A percentile compares a stretch with the other conserved stretches of the same genome.
Conservation (phyloP, 2,888 invertebrate genomes). For the Hypselothyrea guttata region DNA sequence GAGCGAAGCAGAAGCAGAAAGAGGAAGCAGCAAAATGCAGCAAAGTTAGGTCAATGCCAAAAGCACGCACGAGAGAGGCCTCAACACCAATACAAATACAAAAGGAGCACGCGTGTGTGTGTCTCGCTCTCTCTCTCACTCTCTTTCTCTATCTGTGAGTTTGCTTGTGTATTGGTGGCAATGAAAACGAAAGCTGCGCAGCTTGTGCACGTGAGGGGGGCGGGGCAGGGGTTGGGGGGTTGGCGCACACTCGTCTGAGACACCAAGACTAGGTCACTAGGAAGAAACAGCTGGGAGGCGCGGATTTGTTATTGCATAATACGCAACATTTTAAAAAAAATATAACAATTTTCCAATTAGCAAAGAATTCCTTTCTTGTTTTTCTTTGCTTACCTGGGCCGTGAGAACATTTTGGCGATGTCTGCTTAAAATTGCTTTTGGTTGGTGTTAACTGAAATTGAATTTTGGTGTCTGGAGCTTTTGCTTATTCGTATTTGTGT, state of each 20-base stretch:
- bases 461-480: conserved; percentile 6
- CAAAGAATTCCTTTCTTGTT: neutral
- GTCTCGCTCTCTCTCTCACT: too few species aligned
- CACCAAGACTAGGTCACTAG: conserved; percentile 63
- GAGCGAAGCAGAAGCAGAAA: neutral
- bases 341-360: too few species aligned
- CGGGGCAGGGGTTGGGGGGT: neutral
- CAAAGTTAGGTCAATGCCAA: conserved; percentile 66
- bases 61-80: conserved; percentile 49
- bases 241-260: conserved; percentile 62
- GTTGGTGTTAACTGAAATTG: conserved; percentile 32
- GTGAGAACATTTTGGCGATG: conserved; percentile 74
- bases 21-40: conserved; percentile 26
- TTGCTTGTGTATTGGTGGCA: conserved; percentile 19
- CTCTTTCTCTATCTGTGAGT: too few species aligned
- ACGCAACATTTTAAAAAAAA: neutral
- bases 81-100: conserved; percentile 17
- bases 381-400: conserved; percentile 75
- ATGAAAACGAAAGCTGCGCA: conserved; percentile 68
- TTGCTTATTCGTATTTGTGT: conserved; percentile 15
- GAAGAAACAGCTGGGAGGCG: conserved; percentile 61
- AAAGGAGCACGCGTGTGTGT: conserved; percentile 5
- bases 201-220: neutral
- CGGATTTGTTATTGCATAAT: conserved; percentile 57
- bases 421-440: conserved; percentile 49